Evolutionary conservation across 2,888 invertebrate genomes (phyloP), one percentile per base, ranked within the genome.

Genomic region (Machimus rusticus): DNA sequence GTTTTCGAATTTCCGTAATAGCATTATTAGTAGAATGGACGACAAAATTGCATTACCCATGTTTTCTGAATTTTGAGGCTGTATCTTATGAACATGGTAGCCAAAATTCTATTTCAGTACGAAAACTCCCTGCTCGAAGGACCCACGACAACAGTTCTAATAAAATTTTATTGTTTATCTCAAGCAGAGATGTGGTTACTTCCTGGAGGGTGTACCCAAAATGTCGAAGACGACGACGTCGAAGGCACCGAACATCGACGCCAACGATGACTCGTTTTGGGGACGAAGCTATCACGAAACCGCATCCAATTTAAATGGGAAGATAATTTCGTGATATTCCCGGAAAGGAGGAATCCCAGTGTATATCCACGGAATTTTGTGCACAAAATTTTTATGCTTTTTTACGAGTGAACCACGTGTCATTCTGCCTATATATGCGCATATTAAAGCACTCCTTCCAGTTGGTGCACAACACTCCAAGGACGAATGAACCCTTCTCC

Each of bases 361-460:
- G 57, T 37, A 84, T 66, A 84, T 66, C 66, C 66, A 66, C 28
- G 66, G 28, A 66, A 66, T 66, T 74, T 31, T 66, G 37, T 84
- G 84, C 74, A 84, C 37, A 57, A 85, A 57, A 84, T 85, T 87
- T 86, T 79, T 86, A 87, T 88, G 23, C 86, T 84, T 76, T 76
- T 88, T 89, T 88, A 89, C 87, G 89, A 89, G 74, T 34, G 84
- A 79, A 86, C 88, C 88, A 89, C 88, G 88, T 89, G 89, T 88
- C 89, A 86, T 88, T 89, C 86, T 85, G 87, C 88, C 86, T 88
- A 88, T 87, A 89, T 89, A 86, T 86, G 86, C 76, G 86, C 86
- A 86, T 86, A 86, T 86, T 86, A 86, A 86, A 86, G 34, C n/a
- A 86, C 74, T 74, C 66, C 57, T 74, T 84, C 57, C 84, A 66